Conservation (phyloP, 2,888 invertebrate species). For the Caenorhabditis macrosperma region DNA sequence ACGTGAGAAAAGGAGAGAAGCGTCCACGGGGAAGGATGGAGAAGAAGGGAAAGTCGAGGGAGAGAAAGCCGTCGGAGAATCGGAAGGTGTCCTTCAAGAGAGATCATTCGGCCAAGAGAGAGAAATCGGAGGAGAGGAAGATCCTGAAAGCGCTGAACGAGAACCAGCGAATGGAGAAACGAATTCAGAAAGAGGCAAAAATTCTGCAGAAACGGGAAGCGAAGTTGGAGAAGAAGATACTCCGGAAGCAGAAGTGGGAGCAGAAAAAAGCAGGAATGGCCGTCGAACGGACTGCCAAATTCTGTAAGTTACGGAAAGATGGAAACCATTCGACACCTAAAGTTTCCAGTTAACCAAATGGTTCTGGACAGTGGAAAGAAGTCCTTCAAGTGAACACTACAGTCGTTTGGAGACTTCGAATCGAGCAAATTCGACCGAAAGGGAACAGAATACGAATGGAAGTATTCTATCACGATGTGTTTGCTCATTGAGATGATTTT, state of each 20-base stretch:
- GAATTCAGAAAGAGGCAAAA: neutral
- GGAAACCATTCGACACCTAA: too few relatives aligned
- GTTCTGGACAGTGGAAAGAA: too few relatives aligned
- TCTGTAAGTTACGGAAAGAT: too few relatives aligned
- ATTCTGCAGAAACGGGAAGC: constrained; percentile 3
- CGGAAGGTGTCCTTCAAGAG: neutral
- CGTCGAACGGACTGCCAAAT: neutral
- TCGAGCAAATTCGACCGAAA: too few relatives aligned
- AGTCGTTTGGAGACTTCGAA: too few relatives aligned
- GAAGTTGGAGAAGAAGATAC: neutral
- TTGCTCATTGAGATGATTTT: too few relatives aligned
- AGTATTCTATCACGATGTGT: too few relatives aligned
- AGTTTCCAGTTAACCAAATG: too few relatives aligned
- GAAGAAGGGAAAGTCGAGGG: constrained; percentile 4
- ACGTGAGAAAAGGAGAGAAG: neutral
- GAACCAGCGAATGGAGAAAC: neutral
- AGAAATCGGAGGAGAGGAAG: constrained; percentile 1
- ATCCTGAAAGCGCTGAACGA: neutral
- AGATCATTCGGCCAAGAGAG: neutral
- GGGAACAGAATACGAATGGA: too few relatives aligned
- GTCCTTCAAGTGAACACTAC: too few relatives aligned
- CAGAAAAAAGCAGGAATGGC: neutral
- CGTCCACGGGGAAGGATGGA: neutral
- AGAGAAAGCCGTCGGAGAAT: neutral
- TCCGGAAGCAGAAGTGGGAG: neutral